Conservation (phyloP, 1,140 invertebrate species). For the Calliopsis andreniformis region DNA sequence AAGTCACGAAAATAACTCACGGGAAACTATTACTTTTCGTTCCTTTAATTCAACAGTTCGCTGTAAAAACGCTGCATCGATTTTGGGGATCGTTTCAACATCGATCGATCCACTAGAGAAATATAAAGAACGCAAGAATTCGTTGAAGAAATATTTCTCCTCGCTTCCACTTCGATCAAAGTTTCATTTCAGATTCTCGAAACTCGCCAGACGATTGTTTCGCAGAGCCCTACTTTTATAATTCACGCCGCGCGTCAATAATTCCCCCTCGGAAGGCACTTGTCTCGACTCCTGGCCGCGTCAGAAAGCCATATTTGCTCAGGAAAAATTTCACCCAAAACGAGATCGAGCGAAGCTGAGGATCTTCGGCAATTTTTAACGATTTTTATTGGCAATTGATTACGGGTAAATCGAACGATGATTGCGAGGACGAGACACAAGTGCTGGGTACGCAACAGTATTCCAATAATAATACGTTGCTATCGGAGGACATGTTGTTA, state of each 20-base stretch:
- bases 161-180: not conserved
- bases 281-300: constrained; percentile 37
- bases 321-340: constrained; percentile 1
- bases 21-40: not conserved
- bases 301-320: constrained; percentile 5
- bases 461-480: constrained; percentile 57
- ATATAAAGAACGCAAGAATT: not conserved
- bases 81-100: not conserved
- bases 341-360: not conserved
- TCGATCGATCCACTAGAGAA: not conserved
- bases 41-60: not conserved
- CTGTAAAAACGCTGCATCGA: constrained; percentile 12
- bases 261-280: constrained; percentile 27
- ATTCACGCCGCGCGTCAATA: constrained; percentile 35
- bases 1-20: constrained; percentile 33
- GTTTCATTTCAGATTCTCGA: not conserved
- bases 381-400: not conserved
- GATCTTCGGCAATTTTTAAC: not conserved
- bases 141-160: not conserved
- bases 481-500: constrained; percentile 72
- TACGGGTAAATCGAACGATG: not conserved
- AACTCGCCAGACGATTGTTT: not conserved
- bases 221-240: not conserved
- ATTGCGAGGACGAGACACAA: constrained; percentile 30
- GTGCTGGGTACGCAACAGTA: constrained; percentile 24